Evolutionary conservation across 2,113 vertebrate genomes (phyloP).

Genomic region (Pedetes capensis): DNA sequence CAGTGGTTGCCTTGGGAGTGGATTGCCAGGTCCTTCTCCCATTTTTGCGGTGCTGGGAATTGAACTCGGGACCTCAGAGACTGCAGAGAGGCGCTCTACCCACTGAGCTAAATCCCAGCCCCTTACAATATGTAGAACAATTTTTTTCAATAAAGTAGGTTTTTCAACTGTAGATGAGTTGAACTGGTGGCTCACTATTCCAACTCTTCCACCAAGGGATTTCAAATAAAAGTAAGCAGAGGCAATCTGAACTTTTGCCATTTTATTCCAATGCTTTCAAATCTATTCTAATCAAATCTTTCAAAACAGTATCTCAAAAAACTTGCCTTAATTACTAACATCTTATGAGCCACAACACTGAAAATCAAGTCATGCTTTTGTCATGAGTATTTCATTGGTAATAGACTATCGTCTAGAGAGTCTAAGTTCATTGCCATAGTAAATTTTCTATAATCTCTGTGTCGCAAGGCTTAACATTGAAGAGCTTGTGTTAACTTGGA

Average conservation of each 20-base stretch:
- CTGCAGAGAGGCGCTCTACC: too few species aligned
- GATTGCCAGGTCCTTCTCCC: too few species aligned
- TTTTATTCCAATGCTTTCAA: not conserved
- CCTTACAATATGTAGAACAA: not conserved
- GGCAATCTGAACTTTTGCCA: constrained; percentile 29
- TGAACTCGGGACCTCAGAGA: too few species aligned
- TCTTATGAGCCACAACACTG: constrained; percentile 34
- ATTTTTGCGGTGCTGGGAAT: too few species aligned
- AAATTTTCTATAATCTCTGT: not conserved
- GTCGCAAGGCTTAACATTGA: not conserved
- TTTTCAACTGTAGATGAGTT: not conserved
- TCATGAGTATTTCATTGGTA: constrained; percentile 1
- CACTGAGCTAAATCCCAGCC: too few species aligned
- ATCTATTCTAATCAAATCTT: constrained; percentile 51
- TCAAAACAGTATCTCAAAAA: constrained; percentile 18
- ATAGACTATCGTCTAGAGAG: not conserved
- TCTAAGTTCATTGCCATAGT: not conserved
- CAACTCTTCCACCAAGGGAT: not conserved
- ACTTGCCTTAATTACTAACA: constrained; percentile 30
- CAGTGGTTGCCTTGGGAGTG: too few species aligned
- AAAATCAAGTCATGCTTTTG: constrained; percentile 8
- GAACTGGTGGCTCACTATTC: not conserved
- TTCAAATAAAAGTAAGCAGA: constrained; percentile 50
- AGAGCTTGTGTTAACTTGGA: not conserved
- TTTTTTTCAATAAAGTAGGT: not conserved